phyloP scores from a whole-genome alignment of 2,797 vertebrate species.

The Scleropages formosus region DNA sequence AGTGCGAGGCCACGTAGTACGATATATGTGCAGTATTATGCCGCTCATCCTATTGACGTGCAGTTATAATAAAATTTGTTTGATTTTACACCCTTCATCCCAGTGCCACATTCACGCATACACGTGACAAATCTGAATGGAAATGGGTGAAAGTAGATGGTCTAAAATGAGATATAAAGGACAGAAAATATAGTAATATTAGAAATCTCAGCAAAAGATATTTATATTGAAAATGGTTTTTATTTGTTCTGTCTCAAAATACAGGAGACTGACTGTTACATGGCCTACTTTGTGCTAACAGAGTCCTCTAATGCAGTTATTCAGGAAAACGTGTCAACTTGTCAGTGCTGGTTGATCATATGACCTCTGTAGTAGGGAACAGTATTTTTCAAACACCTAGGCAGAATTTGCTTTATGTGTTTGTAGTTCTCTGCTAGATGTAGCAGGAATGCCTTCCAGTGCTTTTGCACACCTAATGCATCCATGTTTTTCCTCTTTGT shows the following conservation, averaged over 20 bases:
- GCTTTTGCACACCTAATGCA: no score
- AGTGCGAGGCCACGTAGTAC: not conserved
- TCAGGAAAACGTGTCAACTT: not conserved
- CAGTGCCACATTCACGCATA: no score
- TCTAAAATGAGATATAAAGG: not conserved
- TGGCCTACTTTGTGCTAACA: slow-evolving; percentile 23
- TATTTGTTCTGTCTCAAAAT: slow-evolving; percentile 26
- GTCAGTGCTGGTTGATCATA: no score
- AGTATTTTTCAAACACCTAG: no score
- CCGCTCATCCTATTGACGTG: slow-evolving; percentile 13
- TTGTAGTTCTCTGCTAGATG: no score
- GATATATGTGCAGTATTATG: not conserved
- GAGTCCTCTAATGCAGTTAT: slow-evolving; percentile 34
- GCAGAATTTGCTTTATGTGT: no score
- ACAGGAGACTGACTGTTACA: slow-evolving; percentile 9
- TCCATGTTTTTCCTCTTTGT: no score
- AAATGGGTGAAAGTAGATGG: slow-evolving; percentile 8
- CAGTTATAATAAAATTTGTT: not conserved
- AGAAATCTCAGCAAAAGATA: not conserved
- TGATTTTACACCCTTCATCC: no score
- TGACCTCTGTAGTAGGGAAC: no score
- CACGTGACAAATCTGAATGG: slow-evolving; percentile 22
- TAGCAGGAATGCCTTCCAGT: no score
- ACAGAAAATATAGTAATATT: not conserved
- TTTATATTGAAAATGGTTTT: not conserved